Evolutionary conservation across 2,113 vertebrate genomes (phyloP), one percentile per base, ranked within the genome.

Genomic region (Orycteropus afer): DNA sequence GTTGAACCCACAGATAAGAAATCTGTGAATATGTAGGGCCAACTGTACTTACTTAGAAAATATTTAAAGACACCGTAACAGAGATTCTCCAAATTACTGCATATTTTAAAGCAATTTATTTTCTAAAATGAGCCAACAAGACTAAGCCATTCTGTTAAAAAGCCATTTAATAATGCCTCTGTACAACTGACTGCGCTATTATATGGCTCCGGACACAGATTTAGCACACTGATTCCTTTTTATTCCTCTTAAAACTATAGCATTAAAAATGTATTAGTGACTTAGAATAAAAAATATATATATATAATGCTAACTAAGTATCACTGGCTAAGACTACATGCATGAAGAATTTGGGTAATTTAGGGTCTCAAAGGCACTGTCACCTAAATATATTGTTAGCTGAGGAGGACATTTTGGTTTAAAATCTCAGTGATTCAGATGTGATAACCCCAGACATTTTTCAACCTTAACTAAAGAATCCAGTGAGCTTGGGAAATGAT

Each of bases 11-110:
- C 59, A 27, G 25, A 61, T 61, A 25, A 4, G 27, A 27, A 61
- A 61, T 10, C 18, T 25, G 25, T 27, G 25, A 27, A 61, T 61
- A 2, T 25, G 6, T 9, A 29, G 27, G 59, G 59, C 59, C 27
- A 6, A 61, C 25, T 61, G 5, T 59, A 61, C 10, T 88, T 82
- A 94, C 69, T 94, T 90, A 67, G 81, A 79, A 94, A 96, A 96
- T 95, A 95, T 93, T 96, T 96, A 90, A 86, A 79, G 53, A 78
- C 78, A 53, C 77, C 77, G 88, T 95, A 93, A 83, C 37, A 82
- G 65, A 91, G 47, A 92, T 82, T 94, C 80, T 88, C 82, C 61
- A 93, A 97, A 90, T 93, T 92, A 74, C 57, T 77, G 80, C 15
- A 32, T 55, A 91, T 97, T 93, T 93, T 59, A 91, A 82, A 34